Conservation (phyloP, 1,140 invertebrate species). For the Orchestia grillus region DNA sequence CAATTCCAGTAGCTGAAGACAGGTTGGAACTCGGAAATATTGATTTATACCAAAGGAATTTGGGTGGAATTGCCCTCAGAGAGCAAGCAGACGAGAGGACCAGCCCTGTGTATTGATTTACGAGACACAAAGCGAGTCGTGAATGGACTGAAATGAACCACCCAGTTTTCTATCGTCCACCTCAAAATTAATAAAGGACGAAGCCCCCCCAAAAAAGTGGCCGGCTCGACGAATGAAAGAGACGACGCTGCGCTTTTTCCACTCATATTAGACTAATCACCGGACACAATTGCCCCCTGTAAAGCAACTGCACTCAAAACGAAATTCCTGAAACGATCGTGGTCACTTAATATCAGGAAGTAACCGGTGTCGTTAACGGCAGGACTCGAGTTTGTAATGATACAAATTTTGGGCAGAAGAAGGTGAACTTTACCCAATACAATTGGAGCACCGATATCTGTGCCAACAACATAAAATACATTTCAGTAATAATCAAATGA, state of each 20-base stretch:
- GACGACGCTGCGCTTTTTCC: background rate
- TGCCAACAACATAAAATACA: background rate
- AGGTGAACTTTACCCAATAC: background rate
- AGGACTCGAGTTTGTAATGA: background rate
- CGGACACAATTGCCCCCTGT: background rate
- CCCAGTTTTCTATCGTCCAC: conserved; percentile 25
- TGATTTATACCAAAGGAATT: conserved; percentile 56
- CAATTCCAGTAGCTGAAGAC: conserved; percentile 55
- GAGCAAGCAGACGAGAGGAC: background rate
- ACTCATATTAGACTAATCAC: conserved; percentile 9
- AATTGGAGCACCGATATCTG: background rate
- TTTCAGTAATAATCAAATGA: background rate
- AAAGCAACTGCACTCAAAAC: conserved; percentile 7
- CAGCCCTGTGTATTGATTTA: conserved; percentile 41
- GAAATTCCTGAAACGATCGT: background rate
- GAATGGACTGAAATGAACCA: conserved; percentile 47
- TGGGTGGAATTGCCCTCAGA: background rate
- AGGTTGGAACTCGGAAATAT: conserved; percentile 55
- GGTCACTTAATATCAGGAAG: background rate
- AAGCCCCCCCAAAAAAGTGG: background rate
- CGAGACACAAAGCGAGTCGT: conserved; percentile 50
- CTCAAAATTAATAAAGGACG: conserved; percentile 16
- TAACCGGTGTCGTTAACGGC: background rate
- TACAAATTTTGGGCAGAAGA: background rate
- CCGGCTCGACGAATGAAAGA: background rate